These are phyloP conservation scores for Eurytoma californica DNA, from an alignment of 2,888 invertebrate species.

Conservation along the genomic window DNA sequence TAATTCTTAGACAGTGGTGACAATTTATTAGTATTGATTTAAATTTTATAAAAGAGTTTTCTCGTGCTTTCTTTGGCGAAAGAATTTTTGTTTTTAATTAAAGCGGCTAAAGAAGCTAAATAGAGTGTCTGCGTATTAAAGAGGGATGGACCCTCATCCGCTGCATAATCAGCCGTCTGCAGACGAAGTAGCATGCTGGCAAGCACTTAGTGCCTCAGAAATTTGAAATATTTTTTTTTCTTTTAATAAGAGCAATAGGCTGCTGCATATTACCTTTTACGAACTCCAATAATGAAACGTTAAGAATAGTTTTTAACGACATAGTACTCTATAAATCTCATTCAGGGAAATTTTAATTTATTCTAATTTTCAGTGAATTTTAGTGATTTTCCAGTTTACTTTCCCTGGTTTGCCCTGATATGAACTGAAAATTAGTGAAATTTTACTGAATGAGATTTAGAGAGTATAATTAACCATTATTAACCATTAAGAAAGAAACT, in stretches of 20 bases:
- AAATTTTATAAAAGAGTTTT: too few relatives aligned
- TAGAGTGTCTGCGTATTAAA: constrained; percentile 37
- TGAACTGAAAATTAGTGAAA: too few relatives aligned
- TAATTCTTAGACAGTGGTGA: not conserved
- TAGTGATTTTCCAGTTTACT: too few relatives aligned
- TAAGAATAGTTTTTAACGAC: not conserved
- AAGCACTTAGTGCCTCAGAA: constrained; percentile 14
- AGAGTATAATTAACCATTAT: too few relatives aligned
- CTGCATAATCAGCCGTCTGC: constrained; percentile 39
- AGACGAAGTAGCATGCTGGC: constrained; percentile 14
- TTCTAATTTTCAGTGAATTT: too few relatives aligned
- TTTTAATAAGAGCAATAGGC: constrained; percentile 2
- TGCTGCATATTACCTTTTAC: too few relatives aligned
- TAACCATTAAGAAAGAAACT: too few relatives aligned
- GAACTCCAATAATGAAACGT: too few relatives aligned
- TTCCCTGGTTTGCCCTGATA: too few relatives aligned
- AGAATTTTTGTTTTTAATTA: constrained; percentile 38
- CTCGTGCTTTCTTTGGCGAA: constrained; percentile 1
- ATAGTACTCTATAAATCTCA: too few relatives aligned
- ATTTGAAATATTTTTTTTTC: constrained; percentile 3
- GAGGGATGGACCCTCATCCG: constrained; percentile 47
- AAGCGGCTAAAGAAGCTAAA: constrained; percentile 40
- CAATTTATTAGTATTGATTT: not conserved
- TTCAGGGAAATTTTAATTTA: too few relatives aligned
- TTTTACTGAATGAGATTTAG: too few relatives aligned